Conservation (phyloP, 1,140 invertebrate species). For the Chrysoperla carnea region DNA sequence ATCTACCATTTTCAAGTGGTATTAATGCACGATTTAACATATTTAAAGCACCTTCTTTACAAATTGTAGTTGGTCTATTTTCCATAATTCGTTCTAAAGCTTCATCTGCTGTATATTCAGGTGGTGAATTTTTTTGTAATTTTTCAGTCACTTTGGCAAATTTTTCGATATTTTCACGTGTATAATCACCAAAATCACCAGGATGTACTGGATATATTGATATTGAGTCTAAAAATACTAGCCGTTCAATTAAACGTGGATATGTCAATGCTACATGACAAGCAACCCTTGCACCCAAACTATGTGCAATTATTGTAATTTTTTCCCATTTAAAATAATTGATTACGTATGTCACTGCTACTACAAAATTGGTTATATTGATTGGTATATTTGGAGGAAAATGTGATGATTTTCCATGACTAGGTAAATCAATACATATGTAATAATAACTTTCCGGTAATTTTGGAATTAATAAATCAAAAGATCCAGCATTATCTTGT, state of each 20-base stretch:
- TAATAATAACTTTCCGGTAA: slow-evolving; percentile 38
- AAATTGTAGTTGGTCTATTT: slow-evolving; percentile 17
- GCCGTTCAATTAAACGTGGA: slow-evolving; percentile 27
- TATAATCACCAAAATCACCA: slow-evolving; percentile 12
- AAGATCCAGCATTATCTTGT: slow-evolving; percentile 45
- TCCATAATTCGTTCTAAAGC: slow-evolving; percentile 24
- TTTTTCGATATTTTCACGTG: slow-evolving; percentile 15
- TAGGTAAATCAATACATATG: slow-evolving; percentile 46
- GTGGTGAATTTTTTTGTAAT: slow-evolving; percentile 13
- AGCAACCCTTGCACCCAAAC: slow-evolving; percentile 32
- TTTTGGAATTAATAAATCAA: slow-evolving; percentile 37
- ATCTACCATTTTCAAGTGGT: slow-evolving; percentile 17
- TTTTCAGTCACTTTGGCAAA: slow-evolving; percentile 13
- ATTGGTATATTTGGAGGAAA: slow-evolving; percentile 30
- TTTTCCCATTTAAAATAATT: slow-evolving; percentile 35
- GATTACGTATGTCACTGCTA: slow-evolving; percentile 29
- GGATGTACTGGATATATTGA: slow-evolving; percentile 14
- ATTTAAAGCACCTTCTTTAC: slow-evolving; percentile 24
- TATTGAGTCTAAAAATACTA: slow-evolving; percentile 32
- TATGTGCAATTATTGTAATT: slow-evolving; percentile 35
- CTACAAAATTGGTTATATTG: slow-evolving; percentile 24
- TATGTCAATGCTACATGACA: slow-evolving; percentile 25
- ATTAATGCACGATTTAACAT: slow-evolving; percentile 27
- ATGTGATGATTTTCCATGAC: slow-evolving; percentile 47
- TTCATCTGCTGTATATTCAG: slow-evolving; percentile 28